These are phyloP conservation scores for Aphidius gifuensis DNA, from an alignment of 1,140 invertebrate species.

Conservation along the genomic window DNA sequence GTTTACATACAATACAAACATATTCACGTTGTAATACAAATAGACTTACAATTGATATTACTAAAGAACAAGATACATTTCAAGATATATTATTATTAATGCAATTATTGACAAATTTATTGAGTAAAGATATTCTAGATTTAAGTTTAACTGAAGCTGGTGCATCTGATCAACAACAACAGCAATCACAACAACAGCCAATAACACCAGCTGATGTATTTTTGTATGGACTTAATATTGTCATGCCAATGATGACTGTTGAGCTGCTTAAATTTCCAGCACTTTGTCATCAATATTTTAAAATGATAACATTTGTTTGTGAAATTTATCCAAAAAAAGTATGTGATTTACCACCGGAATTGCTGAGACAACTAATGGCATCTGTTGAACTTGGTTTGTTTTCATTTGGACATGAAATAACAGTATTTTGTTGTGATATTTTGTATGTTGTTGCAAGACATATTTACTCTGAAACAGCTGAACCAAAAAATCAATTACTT, in stretches of 20 bases:
- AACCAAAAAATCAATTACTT: slow-evolving; percentile 56
- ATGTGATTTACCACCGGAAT: slow-evolving; percentile 55
- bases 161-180: slow-evolving; percentile 9
- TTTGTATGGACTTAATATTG: slow-evolving; percentile 67
- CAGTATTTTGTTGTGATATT: slow-evolving; percentile 66
- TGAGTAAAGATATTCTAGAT: slow-evolving; percentile 71
- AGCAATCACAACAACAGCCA: slow-evolving; percentile 25
- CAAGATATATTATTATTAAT: slow-evolving; percentile 70
- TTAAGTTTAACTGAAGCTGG: slow-evolving; percentile 44
- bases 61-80: slow-evolving; percentile 70
- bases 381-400: slow-evolving; percentile 69
- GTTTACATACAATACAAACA: slow-evolving; percentile 64
- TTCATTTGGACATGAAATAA: slow-evolving; percentile 65
- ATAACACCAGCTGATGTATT: slow-evolving; percentile 64
- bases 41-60: slow-evolving; percentile 55
- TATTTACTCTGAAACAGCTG: slow-evolving; percentile 45
- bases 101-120: slow-evolving; percentile 67
- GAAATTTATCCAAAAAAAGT: slow-evolving; percentile 68
- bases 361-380: slow-evolving; percentile 61
- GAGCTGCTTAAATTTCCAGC: slow-evolving; percentile 70
- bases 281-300: slow-evolving; percentile 63
- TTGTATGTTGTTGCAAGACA: slow-evolving; percentile 57
- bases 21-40: slow-evolving; percentile 69
- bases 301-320: slow-evolving; percentile 65
- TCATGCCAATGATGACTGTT: slow-evolving; percentile 74